Conservation (phyloP, 2,888 invertebrate genomes). For the Drosophila subquinaria region DNA sequence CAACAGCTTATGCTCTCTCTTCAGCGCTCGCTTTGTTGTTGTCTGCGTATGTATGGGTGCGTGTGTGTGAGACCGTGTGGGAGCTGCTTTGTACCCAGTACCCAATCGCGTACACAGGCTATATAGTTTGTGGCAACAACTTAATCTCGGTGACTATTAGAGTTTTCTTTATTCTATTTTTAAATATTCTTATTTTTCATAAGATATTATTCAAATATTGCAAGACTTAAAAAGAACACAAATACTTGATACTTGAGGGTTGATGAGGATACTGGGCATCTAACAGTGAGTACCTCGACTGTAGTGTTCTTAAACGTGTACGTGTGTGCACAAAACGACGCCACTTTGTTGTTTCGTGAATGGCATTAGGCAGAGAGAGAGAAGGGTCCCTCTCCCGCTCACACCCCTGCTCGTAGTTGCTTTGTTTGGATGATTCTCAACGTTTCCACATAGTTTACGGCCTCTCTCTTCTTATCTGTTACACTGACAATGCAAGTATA, state of each 20-base stretch:
- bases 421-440: slow-evolving; percentile 34
- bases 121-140: background rate
- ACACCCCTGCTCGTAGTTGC: slow-evolving; percentile 15
- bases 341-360: slow-evolving; percentile 32
- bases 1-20: slow-evolving; percentile 4
- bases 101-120: background rate
- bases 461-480: slow-evolving; percentile 28
- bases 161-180: no score
- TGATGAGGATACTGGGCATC: background rate
- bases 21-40: slow-evolving; percentile 12
- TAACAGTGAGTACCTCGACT: background rate
- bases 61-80: slow-evolving; percentile 15
- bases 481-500: slow-evolving; percentile 6
- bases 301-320: background rate
- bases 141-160: no score
- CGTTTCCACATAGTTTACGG: slow-evolving; percentile 30
- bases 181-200: no score
- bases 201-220: no score
- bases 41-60: slow-evolving; percentile 6
- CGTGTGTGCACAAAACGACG: slow-evolving; percentile 31
- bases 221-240: no score
- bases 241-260: no score
- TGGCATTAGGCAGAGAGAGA: slow-evolving; percentile 1
- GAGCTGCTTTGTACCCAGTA: slow-evolving; percentile 4
- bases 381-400: background rate